Conservation (phyloP, 1,140 invertebrate genomes). For the Drosophila lini region DNA sequence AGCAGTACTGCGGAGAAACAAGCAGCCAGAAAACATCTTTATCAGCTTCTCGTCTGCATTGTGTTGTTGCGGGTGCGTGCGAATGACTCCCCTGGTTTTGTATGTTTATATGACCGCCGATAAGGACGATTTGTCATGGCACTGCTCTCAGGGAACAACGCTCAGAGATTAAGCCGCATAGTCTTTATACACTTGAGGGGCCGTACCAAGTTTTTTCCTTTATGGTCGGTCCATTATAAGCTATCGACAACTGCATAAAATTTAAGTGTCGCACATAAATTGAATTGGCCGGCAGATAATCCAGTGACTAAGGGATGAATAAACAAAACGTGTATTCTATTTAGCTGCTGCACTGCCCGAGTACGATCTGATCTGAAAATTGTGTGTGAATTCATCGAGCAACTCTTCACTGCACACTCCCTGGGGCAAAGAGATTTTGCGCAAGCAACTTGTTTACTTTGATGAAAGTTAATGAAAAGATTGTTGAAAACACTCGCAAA, state of each 20-base stretch:
- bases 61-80: conserved; percentile 63
- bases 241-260: conserved; percentile 68
- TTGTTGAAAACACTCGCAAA: background rate
- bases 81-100: conserved; percentile 72
- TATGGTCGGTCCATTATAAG: conserved; percentile 41
- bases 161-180: conserved; percentile 69
- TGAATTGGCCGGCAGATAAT: conserved; percentile 31
- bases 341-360: background rate
- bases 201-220: conserved; percentile 29
- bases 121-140: conserved; percentile 78
- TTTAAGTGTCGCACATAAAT: conserved; percentile 61
- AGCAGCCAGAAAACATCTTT: conserved; percentile 65
- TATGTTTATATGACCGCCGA: conserved; percentile 52
- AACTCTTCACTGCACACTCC: background rate
- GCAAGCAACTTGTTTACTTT: too few species aligned
- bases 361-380: background rate
- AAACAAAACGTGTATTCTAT: conserved; percentile 18
- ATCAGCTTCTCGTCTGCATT: conserved; percentile 42
- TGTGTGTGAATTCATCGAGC: background rate
- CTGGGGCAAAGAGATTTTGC: background rate
- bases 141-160: conserved; percentile 26
- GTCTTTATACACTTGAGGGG: conserved; percentile 42
- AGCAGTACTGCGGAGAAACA: conserved; percentile 11
- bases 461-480: background rate
- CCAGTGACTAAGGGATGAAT: conserved; percentile 9